These are phyloP conservation scores for Eupithecia tripunctaria DNA, from an alignment of 2,888 invertebrate genomes.

Conservation along the genomic window DNA sequence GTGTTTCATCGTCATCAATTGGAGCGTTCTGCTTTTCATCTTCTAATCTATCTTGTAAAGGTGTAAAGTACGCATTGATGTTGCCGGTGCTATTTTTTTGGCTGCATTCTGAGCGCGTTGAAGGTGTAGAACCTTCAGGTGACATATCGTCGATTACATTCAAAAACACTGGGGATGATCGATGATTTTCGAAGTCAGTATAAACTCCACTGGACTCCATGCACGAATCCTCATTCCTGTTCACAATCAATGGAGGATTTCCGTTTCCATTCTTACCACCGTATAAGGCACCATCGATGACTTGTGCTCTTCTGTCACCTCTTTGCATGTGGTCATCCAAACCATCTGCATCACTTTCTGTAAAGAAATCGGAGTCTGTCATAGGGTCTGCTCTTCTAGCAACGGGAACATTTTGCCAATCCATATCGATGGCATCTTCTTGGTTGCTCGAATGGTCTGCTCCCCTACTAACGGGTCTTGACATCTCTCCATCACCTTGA, in stretches of 20 bases:
- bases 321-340: conserved; percentile 89
- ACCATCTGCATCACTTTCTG: conserved; percentile 95
- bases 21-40: conserved; percentile 60
- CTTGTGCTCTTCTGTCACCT: conserved; percentile 91
- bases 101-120: conserved; percentile 81
- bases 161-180: conserved; percentile 78
- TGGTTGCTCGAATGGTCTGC: conserved; percentile 89
- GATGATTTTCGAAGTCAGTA: conserved; percentile 91
- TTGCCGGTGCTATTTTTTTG: conserved; percentile 75
- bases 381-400: conserved; percentile 91
- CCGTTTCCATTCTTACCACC: conserved; percentile 87
- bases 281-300: conserved; percentile 95
- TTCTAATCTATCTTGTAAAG: conserved; percentile 61
- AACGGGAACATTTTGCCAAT: conserved; percentile 86
- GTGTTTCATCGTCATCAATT: conserved; percentile 66
- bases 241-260: conserved; percentile 83
- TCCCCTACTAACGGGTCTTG: conserved; percentile 92
- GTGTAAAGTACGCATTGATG: conserved; percentile 63
- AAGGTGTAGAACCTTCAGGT: conserved; percentile 86
- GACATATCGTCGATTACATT: conserved; percentile 88
- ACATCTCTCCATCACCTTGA: conserved; percentile 96
- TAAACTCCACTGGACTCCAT: conserved; percentile 96
- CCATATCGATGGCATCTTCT: conserved; percentile 82
- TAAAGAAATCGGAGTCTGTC: conserved; percentile 96
- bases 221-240: conserved; percentile 88